phyloP scores from a whole-genome alignment of 2,888 invertebrate species.

The Elegia similella region DNA sequence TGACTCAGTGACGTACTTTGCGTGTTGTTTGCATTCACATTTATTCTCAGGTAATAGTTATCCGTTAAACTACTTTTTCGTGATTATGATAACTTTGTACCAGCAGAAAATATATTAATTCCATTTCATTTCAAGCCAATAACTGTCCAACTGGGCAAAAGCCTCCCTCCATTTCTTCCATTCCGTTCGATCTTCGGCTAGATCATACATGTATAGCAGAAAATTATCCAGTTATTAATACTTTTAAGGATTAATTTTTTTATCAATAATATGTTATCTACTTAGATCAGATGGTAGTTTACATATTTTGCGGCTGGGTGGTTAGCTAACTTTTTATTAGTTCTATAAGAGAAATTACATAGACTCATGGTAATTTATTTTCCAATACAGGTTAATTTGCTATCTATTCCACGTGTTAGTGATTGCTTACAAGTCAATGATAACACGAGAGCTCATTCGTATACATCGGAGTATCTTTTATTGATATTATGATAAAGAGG shows the following conservation, averaged over 20 bases:
- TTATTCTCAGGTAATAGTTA: background rate
- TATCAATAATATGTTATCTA: too few species aligned
- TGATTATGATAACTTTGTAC: too few species aligned
- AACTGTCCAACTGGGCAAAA: too few species aligned
- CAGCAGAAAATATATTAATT: too few species aligned
- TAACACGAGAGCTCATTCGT: slow-evolving; percentile 54
- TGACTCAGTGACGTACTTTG: background rate
- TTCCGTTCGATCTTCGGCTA: too few species aligned
- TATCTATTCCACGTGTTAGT: slow-evolving; percentile 25
- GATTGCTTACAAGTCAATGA: slow-evolving; percentile 43
- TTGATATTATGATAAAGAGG: slow-evolving; percentile 68
- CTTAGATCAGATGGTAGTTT: background rate
- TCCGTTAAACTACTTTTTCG: background rate
- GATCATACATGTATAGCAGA: too few species aligned
- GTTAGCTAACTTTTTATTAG: background rate
- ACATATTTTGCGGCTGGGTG: background rate
- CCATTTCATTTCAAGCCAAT: too few species aligned
- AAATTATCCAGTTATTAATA: too few species aligned
- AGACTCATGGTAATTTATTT: background rate
- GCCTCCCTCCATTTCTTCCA: too few species aligned
- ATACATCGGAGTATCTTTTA: slow-evolving; percentile 68
- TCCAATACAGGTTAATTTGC: slow-evolving; percentile 6
- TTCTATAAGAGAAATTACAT: background rate
- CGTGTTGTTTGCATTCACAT: background rate
- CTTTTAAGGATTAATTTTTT: too few species aligned